Evolutionary conservation across 2,113 vertebrate genomes (phyloP).

Genomic region (Pseudopipra pipra): DNA sequence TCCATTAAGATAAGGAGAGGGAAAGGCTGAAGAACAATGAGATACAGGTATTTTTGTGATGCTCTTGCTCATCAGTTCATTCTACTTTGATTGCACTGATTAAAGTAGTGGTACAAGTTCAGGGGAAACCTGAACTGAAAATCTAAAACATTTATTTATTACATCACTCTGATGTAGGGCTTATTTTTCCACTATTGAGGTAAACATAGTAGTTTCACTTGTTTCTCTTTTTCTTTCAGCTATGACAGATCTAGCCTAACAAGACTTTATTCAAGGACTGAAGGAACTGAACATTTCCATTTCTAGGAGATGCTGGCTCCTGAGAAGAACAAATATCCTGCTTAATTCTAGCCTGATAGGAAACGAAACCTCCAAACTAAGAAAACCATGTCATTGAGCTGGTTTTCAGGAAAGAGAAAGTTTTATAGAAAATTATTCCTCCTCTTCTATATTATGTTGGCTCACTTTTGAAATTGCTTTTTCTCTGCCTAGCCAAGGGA

Average conservation of each 20-base stretch:
- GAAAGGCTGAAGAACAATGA: background rate
- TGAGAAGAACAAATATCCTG: background rate
- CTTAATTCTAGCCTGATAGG: background rate
- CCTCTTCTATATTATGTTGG: background rate
- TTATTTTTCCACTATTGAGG: background rate
- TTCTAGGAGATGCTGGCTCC: background rate
- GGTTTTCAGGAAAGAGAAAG: background rate
- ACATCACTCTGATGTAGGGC: background rate
- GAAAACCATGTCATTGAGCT: background rate
- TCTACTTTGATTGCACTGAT: background rate
- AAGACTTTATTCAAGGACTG: background rate
- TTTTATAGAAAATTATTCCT: fast-evolving
- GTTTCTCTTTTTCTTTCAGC: background rate
- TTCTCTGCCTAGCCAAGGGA: background rate
- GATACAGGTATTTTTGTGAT: background rate
- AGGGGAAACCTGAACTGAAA: background rate
- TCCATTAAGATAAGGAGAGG: background rate
- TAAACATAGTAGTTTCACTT: background rate
- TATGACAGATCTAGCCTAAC: background rate
- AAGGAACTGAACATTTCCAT: background rate
- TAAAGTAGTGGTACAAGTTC: background rate
- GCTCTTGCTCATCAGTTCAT: background rate
- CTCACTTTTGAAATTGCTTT: background rate
- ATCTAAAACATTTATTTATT: background rate
- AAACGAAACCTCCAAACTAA: background rate